Conservation (phyloP, 2,888 invertebrate species). For the Pyrrhosoma nymphula region DNA sequence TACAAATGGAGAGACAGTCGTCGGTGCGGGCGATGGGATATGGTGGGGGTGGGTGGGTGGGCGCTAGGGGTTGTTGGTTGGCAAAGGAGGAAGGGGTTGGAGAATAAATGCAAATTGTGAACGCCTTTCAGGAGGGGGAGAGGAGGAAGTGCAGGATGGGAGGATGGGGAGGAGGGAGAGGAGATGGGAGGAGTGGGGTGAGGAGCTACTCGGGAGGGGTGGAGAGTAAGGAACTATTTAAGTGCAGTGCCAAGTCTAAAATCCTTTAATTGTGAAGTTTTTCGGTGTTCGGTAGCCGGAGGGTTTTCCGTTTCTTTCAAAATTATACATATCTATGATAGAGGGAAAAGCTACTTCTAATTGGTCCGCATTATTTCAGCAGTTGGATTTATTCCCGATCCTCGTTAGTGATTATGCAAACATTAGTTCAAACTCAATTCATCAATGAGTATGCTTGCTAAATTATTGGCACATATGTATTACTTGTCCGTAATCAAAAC, state of each 20-base stretch:
- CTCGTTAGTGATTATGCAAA: neutral
- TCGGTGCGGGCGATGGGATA: neutral
- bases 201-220: too few species aligned
- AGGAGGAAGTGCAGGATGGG: neutral
- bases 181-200: neutral
- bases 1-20: conserved; percentile 15
- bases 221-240: neutral
- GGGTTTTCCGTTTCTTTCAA: neutral
- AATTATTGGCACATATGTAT: neutral
- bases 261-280: neutral
- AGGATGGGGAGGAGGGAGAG: neutral
- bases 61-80: neutral
- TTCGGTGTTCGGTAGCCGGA: neutral
- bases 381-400: neutral
- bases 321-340: neutral
- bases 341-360: neutral
- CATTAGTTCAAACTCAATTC: neutral
- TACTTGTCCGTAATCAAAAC: too few species aligned
- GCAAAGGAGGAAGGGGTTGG: neutral
- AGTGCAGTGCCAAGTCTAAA: neutral
- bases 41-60: neutral
- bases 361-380: neutral
- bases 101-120: neutral
- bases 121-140: neutral
- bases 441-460: neutral